A percentile compares a stretch with the other conserved stretches of the same genome.
Conservation (phyloP, 2,888 invertebrate species). For the Cryptocephalus primarius region DNA sequence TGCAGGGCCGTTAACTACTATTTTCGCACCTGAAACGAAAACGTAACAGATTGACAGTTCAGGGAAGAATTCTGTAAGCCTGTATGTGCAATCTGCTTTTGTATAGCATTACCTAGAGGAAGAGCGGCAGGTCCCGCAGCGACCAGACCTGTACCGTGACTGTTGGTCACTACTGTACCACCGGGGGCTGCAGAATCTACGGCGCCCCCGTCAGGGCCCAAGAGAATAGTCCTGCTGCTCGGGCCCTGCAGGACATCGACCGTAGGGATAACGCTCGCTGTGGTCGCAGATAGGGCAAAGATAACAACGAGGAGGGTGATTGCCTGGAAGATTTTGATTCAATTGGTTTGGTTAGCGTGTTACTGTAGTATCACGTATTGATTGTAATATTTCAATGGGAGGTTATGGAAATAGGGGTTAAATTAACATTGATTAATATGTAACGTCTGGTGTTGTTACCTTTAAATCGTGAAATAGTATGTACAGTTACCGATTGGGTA, state of each 20-base stretch:
- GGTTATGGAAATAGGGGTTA: too few species aligned
- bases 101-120: constrained; percentile 1
- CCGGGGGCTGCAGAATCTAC: constrained; percentile 22
- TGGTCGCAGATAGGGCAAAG: not conserved
- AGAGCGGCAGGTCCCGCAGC: constrained; percentile 14
- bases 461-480: too few species aligned
- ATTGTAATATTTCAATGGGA: too few species aligned
- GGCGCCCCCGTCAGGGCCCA: constrained; percentile 25
- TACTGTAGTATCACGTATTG: too few species aligned
- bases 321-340: too few species aligned
- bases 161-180: constrained; percentile 19
- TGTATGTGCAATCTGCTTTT: too few species aligned
- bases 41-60: too few species aligned
- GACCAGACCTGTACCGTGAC: constrained; percentile 10
- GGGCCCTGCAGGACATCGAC: constrained; percentile 24
- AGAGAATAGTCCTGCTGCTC: constrained; percentile 20
- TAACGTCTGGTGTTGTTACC: too few species aligned
- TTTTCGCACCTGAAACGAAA: constrained; percentile 6
- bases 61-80: not conserved
- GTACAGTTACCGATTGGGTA: too few species aligned
- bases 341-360: too few species aligned
- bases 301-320: too few species aligned
- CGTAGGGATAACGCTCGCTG: constrained; percentile 12
- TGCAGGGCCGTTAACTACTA: constrained; percentile 15
- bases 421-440: too few species aligned